Base-by-base conservation (phyloP, 2,888 invertebrate species). In the Pseudococcus longispinus region DNA sequence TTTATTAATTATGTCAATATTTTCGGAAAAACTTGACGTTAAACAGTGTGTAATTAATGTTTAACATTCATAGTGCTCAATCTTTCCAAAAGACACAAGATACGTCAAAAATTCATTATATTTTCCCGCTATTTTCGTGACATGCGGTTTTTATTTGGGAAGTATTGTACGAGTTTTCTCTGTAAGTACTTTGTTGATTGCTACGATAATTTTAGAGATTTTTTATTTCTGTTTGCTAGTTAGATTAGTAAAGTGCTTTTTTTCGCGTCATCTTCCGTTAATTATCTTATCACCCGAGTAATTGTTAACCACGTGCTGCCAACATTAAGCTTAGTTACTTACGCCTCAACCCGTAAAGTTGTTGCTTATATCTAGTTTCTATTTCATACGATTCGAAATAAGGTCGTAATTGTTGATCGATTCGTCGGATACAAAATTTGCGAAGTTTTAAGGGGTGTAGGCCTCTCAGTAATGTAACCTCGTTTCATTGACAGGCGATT, bases 41-140 rank as follows among this genome's bases (percentile, higher is more conserved):
- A 42, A 42, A 42, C 42, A 11, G n/a, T 80, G 20, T 42, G 1
- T 18, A 23, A 42, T 80, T 37, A 20, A 80, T 37, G 20, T 42
- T 11, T 11, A 26, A 42, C 42, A n/a, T 20, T 42, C 20, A 2
- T 9, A 23, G 60, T 60, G 23, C 2, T 23, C 11, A 11, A 23
- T 60, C 2, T 23, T 9, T 60, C 23, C 0, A 23, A 15, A 20
- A 20, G 15, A 11, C 20, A 6, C 60, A 9, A 6, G 20, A 23
- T 42, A 42, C 9, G n/a, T 80, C 20, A 0, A 80, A 42, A 80
- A 80, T 32, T 20, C 42, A 42, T 80, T 20, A 11, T 42, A 42
- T 42, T 80, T 80, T 80, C 77, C 77, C 77, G 77, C 77, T 80
- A 80, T 80, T 80, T 80, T 80, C 77, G 32, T 80, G 77, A 80